These are phyloP conservation scores for Oceanites oceanicus DNA, from an alignment of 2,113 vertebrate genomes.

Conservation along the genomic window DNA sequence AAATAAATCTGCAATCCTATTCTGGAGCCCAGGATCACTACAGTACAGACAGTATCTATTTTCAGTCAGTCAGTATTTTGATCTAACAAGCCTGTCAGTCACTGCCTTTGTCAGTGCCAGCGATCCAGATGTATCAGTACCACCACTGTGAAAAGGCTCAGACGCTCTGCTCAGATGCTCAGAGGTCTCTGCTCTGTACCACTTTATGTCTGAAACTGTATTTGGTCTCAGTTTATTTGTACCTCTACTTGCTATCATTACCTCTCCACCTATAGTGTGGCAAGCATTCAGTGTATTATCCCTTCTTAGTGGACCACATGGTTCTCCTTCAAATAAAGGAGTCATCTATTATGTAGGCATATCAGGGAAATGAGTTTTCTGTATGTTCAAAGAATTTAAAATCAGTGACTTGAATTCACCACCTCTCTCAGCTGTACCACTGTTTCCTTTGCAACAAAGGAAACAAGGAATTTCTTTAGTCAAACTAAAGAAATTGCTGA, in stretches of 20 bases:
- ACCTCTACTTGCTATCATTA: not conserved
- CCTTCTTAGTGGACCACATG: not conserved
- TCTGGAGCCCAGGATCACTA: not conserved
- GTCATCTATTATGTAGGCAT: not conserved
- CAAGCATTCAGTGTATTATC: not conserved
- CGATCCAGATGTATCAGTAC: accelerated
- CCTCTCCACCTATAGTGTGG: not conserved
- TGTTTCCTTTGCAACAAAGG: not conserved
- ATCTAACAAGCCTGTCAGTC: not conserved
- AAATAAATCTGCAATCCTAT: not conserved
- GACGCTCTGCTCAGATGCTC: no score
- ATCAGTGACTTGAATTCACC: not conserved
- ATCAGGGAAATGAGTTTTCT: not conserved
- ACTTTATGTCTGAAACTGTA: not conserved
- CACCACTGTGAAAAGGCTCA: not conserved
- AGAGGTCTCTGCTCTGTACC: not conserved
- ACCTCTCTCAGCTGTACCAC: not conserved
- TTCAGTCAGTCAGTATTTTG: not conserved
- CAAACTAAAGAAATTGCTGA: not conserved
- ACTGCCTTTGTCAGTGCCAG: not conserved
- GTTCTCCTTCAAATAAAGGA: not conserved
- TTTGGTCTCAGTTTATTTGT: not conserved
- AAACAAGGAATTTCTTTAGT: no score
- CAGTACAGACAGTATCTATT: not conserved
- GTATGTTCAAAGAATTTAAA: not conserved